Base-by-base conservation (phyloP, 2,888 invertebrate species). In the Lutraria lutraria region DNA sequence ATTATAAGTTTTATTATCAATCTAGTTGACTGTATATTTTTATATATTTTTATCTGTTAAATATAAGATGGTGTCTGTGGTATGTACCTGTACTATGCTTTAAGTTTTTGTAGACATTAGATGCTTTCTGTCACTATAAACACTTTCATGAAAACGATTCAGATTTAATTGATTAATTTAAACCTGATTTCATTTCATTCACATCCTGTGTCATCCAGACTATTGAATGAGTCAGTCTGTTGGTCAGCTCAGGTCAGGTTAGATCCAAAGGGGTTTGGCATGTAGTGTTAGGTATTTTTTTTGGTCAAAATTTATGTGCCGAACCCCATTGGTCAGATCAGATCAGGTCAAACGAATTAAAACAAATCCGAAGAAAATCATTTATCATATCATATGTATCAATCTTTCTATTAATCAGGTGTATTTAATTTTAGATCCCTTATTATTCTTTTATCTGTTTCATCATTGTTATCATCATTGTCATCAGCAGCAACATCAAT, bases 71-170 rank as follows among this genome's bases (percentile, higher is more conserved):
- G 76, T 76, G 16, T 10, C 31, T 76, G 12, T 76, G 76, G 76
- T 76, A 34, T 76, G 34, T 76, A 76, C 76, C 3, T 31, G 34
- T 76, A 76, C 76, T 19, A 4, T 16, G 34, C 34, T 76, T 76
- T 16, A 31, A 31, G 29, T 72, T 76, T 19, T 76, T 31, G 76
- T 76, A 76, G 34, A 76, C 34, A 25, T 76, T 76, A 76, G 76
- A 34, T 76, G 76, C 76, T 76, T 76, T 76, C 76, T 76, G 25
- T 31, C 76, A 76, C 76, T 19, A 16, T 19, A 56, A 19, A 21
- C 56, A 56, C 56, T 56, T 19, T 12, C 15, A 56, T 19, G 56
- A 43, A 43, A 43, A 2, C 43, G 8, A 43, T 43, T 4, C 43
- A 43, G 8, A 43, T 43, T 43, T 43, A 4, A 43, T 43, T 43